Base-by-base conservation (phyloP, 2,888 invertebrate genomes). In the Tridacna gigas region DNA sequence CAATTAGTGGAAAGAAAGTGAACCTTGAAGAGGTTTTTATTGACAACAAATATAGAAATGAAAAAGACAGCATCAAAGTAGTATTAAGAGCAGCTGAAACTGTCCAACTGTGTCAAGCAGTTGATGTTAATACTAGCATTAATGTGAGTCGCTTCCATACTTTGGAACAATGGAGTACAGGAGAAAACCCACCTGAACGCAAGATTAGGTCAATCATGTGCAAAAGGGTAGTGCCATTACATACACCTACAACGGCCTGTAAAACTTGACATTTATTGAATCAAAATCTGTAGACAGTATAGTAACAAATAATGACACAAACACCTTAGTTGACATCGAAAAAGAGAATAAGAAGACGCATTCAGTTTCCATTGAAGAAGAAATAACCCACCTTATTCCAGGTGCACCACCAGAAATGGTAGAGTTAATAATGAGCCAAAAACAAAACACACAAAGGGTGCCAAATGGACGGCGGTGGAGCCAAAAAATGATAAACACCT, bases 391-490 rank as follows among this genome's bases (percentile, higher is more conserved):
- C 26, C 15, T 84, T 22, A 76, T 84, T n/a, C 81, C 84, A 28
- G 71, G 65, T 69, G 79, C 79, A 69, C 63, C 56, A 4, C 28
- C 61, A 48, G 81, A 82, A 65, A 82, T 85, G 82, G 63, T 74
- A 9, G 77, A 79, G n/a, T 51, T 85, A 18, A 13, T 85, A 26
- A 26, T 80, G 28, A 74, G 71, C 25, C 85, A 85, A 45, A 63
- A 76, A 26, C 22, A 79, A 56, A 85, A 85, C 56, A 45, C 45
- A 18, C 26, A 28, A 60, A 37, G 65, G 25, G 63, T 75, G 47
- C 79, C 84, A 22, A 63, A 60, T 51, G 84, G 78, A 26, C 61
- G 81, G 60, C 61, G 82, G 22, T 85, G 82, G 85, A 69, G 26
- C 12, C 60, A 85, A 69, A 13, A 48, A 0, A 79, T 82, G 15